phyloP scores from a whole-genome alignment of 2,888 invertebrate species.

The Dexiosoma caninum region DNA sequence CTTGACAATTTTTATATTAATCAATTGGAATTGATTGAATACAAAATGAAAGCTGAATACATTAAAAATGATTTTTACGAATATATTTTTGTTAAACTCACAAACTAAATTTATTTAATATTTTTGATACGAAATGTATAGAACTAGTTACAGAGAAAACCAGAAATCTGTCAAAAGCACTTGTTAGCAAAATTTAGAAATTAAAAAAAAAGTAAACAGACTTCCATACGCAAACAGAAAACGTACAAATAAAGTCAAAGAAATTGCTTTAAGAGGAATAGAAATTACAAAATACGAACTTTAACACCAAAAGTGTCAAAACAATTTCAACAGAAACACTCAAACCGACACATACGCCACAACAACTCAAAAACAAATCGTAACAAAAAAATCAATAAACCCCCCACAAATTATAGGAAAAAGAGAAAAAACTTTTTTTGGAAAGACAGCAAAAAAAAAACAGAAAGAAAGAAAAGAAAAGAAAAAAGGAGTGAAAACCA shows the following conservation, averaged over 20 bases:
- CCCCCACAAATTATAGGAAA: neutral
- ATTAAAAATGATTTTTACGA: too few species aligned
- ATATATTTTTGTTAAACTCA: too few species aligned
- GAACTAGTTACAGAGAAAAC: neutral
- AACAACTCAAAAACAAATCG: slow-evolving; percentile 45
- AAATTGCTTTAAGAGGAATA: neutral
- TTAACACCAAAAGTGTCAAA: slow-evolving; percentile 60
- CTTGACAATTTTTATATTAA: too few species aligned
- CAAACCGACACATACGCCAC: slow-evolving; percentile 16
- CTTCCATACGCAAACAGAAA: neutral
- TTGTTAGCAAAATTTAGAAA: slow-evolving; percentile 33
- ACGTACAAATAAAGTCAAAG: slow-evolving; percentile 34
- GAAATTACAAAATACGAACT: slow-evolving; percentile 32
- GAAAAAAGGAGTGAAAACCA: neutral
- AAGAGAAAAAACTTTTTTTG: neutral
- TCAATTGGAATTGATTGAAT: too few species aligned
- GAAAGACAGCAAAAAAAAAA: slow-evolving; percentile 1
- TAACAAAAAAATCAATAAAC: slow-evolving; percentile 47
- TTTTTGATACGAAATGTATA: too few species aligned
- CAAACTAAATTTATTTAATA: too few species aligned
- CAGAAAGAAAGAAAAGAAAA: neutral
- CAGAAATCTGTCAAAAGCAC: slow-evolving; percentile 45
- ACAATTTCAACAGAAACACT: slow-evolving; percentile 33
- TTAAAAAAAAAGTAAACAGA: neutral
- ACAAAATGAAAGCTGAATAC: too few species aligned